Evolutionary conservation across 2,797 vertebrate species (phyloP), one percentile per base, ranked within the genome.

Genomic region (Rhinella marina): DNA sequence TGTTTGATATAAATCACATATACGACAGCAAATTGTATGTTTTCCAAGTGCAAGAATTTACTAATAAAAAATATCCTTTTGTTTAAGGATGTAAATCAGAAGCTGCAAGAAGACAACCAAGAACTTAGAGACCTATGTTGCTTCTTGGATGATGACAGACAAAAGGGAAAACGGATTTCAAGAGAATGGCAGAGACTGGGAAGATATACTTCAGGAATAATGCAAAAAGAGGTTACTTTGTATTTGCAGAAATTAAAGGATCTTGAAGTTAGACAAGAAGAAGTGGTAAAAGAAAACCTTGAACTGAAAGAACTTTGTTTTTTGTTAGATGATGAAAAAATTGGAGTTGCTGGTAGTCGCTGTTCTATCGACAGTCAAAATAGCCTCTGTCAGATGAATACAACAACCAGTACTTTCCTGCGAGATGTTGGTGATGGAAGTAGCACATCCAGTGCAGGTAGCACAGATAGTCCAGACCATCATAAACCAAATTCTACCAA

Each of bases 91-190:
- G 96, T 99, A 92, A 99, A 99, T 94, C 97, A 98, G 96, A 98
- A 98, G 91, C 96, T 99, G 86, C 98, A 99, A 92, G 97, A 99
- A 91, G 98, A 99, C 92, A 99, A 98, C 95, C 97, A 98, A 92
- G 98, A 99, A 82, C 95, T 99, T 91, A 93, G 98, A 88, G 98
- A 99, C 91, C 95, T 99, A 61, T 99, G 98, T 93, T 99, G 98
- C 89, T 99, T 99, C 93, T 94, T 99, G 92, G 98, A 99, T 7
- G 98, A 99, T 0, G 98, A 99, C 93, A 94, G 98, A 27, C 98
- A 99, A 95, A 99, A 99, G 90, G 97, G 97, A 89, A 98, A 97
- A 94, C 95, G 96, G 50, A 96, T 99, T 91, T 97, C 97, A 4
- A 96, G 98, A 0, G 98, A 99, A 90, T 99, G 98, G 98, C 98